phyloP scores from a whole-genome alignment of 2,113 vertebrate species.

The Charadrius vociferus region DNA sequence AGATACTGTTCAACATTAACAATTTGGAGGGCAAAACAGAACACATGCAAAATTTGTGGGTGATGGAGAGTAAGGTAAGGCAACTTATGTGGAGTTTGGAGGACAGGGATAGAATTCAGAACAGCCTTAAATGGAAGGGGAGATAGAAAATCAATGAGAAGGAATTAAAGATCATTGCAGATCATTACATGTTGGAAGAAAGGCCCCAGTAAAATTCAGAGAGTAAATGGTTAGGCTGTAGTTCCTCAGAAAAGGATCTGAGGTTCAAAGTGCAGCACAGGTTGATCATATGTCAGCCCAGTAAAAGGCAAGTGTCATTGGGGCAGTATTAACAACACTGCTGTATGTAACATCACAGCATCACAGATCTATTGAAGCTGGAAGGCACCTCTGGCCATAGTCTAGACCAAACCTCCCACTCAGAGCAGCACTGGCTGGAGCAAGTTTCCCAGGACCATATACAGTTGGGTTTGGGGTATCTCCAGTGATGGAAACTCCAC shows the following conservation, averaged over 20 bases:
- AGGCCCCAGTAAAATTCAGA: not conserved
- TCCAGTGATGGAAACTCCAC: not conserved
- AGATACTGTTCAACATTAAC: not conserved
- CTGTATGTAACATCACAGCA: not conserved
- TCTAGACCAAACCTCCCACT: not conserved
- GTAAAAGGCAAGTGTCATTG: not conserved
- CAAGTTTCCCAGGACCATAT: not conserved
- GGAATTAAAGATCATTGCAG: not conserved
- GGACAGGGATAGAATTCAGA: not conserved
- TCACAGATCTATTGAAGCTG: not conserved
- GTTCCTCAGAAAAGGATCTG: not conserved
- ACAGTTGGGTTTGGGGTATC: not conserved
- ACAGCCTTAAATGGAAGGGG: not conserved
- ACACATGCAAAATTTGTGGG: not conserved
- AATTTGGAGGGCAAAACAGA: not conserved
- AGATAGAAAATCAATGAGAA: not conserved
- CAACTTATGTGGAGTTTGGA: not conserved
- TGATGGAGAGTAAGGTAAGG: not conserved
- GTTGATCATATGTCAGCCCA: not conserved
- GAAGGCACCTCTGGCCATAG: not conserved
- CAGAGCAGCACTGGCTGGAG: not conserved
- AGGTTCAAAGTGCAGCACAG: not conserved
- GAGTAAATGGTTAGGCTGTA: not conserved
- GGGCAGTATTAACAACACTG: not conserved
- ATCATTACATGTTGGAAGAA: not conserved